Conservation (phyloP, 2,113 vertebrate species). For the Pipra filicauda region DNA sequence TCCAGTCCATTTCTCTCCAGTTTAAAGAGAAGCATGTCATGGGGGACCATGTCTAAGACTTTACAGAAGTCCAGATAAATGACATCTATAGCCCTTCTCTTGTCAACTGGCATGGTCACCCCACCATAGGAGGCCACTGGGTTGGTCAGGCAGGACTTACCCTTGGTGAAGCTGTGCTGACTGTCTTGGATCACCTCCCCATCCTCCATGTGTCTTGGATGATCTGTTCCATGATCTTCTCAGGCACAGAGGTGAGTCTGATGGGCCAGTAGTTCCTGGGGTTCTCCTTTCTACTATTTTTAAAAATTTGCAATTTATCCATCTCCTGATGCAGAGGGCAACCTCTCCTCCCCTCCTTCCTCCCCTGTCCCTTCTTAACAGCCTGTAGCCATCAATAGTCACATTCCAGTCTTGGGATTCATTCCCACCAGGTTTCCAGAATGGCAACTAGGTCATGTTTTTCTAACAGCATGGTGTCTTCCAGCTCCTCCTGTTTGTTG, state of each 20-base stretch:
- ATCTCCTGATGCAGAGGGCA: neutral
- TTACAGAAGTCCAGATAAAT: neutral
- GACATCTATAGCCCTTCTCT: neutral
- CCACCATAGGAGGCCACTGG: neutral
- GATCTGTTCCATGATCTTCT: neutral
- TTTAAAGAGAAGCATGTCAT: neutral
- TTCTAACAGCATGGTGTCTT: neutral
- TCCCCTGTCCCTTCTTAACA: neutral
- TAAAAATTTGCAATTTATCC: neutral
- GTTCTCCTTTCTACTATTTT: neutral
- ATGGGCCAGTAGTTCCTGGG: neutral
- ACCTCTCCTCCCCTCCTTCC: neutral
- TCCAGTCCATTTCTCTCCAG: neutral
- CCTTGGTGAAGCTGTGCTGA: neutral
- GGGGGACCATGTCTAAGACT: neutral
- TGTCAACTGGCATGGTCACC: neutral
- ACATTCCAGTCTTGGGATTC: neutral
- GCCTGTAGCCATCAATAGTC: neutral
- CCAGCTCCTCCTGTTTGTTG: neutral
- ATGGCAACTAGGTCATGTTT: neutral
- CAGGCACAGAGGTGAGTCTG: neutral
- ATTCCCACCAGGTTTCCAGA: neutral
- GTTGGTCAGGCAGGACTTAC: neutral
- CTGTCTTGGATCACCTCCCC: neutral
- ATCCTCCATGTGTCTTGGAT: neutral